A percentile compares a stretch with the other conserved stretches of the same genome.
Conservation (phyloP, 1,140 invertebrate genomes). For the Metaphire vulgaris region DNA sequence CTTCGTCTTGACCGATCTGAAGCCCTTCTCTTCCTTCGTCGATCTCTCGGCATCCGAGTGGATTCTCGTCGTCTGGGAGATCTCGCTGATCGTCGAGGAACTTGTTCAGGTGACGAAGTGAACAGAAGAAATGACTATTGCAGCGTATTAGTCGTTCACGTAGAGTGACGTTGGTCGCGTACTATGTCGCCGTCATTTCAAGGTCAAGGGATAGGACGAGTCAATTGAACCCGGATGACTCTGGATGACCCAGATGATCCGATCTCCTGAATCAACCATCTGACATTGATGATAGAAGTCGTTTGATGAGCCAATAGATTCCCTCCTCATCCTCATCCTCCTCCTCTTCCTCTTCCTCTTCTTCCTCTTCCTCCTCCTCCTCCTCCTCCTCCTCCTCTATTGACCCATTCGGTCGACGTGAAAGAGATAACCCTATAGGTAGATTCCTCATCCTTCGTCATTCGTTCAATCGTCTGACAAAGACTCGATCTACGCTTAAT, state of each 20-base stretch:
- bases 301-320: too few relatives aligned
- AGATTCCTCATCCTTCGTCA: too few relatives aligned
- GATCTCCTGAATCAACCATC: background rate
- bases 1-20: background rate
- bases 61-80: background rate
- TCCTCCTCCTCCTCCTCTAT: too few relatives aligned
- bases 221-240: background rate
- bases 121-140: background rate
- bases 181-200: background rate
- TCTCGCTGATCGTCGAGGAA: background rate
- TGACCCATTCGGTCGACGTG: too few relatives aligned
- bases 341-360: too few relatives aligned
- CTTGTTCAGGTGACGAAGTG: constrained; percentile 1
- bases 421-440: too few relatives aligned
- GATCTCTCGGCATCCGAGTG: constrained; percentile 3
- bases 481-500: too few relatives aligned
- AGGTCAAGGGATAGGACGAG: background rate
- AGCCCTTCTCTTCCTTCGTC: background rate
- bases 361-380: too few relatives aligned
- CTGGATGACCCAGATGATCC: background rate
- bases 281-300: background rate
- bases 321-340: too few relatives aligned
- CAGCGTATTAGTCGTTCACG: background rate
- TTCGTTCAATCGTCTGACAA: too few relatives aligned
- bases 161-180: background rate